A percentile compares a stretch with the other conserved stretches of the same genome.
Evolutionary conservation across 2,888 invertebrate species (phyloP).

Genomic region (Notocelia uddmanniana): DNA sequence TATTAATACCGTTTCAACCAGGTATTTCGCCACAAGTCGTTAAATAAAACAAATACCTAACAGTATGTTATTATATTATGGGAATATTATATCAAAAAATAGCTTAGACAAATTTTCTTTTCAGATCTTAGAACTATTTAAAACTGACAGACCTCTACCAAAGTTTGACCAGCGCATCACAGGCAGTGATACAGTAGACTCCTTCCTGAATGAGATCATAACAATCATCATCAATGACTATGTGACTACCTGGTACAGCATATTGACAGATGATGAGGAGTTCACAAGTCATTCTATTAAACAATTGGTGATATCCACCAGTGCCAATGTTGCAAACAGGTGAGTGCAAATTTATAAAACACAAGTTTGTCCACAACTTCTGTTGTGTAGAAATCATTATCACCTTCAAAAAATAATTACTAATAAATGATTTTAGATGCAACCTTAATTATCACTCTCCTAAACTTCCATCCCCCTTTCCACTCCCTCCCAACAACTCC

Average conservation of each 20-base stretch:
- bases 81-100: too few relatives aligned
- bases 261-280: conserved; percentile 90
- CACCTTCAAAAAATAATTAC: too few relatives aligned
- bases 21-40: too few relatives aligned
- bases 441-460: too few relatives aligned
- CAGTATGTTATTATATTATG: too few relatives aligned
- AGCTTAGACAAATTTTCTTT: conserved; percentile 40
- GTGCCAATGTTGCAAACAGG: conserved; percentile 89
- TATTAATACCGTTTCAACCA: too few relatives aligned
- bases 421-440: too few relatives aligned
- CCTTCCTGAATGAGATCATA: conserved; percentile 94
- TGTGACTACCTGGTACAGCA: conserved; percentile 90
- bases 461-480: too few relatives aligned
- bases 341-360: conserved; percentile 56
- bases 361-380: not conserved
- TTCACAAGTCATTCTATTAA: conserved; percentile 89
- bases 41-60: too few relatives aligned
- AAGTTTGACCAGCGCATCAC: conserved; percentile 88
- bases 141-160: conserved; percentile 60
- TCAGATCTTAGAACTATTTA: conserved; percentile 74
- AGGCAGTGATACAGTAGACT: conserved; percentile 94
- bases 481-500: too few relatives aligned
- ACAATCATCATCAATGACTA: conserved; percentile 93
- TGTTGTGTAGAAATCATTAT: too few relatives aligned
- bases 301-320: conserved; percentile 88